phyloP scores from a whole-genome alignment of 2,888 invertebrate genomes.

The Torymus texanus region DNA sequence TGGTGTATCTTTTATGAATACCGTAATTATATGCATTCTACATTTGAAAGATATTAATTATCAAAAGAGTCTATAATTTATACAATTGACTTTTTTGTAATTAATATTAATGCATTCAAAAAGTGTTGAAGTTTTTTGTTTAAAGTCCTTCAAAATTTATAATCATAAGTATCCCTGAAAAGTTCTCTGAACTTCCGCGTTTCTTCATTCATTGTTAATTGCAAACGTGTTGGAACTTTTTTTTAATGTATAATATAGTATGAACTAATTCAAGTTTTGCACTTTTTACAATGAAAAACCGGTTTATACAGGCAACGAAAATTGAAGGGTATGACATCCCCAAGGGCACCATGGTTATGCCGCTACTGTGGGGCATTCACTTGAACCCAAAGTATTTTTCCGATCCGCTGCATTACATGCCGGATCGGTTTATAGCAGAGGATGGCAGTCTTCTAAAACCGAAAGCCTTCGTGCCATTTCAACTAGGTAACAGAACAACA shows the following conservation, averaged over 20 bases:
- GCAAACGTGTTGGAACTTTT: not conserved
- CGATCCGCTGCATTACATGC: slow-evolving; percentile 82
- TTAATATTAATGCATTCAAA: too few relatives aligned
- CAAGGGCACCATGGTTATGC: slow-evolving; percentile 84
- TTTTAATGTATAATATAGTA: too few relatives aligned
- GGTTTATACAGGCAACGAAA: slow-evolving; percentile 65
- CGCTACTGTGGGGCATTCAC: slow-evolving; percentile 88
- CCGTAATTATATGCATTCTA: too few relatives aligned
- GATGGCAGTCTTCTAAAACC: slow-evolving; percentile 81
- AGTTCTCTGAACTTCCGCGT: slow-evolving; percentile 25
- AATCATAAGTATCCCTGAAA: not conserved
- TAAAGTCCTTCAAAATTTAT: not conserved
- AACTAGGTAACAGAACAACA: slow-evolving; percentile 79
- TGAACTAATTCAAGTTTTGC: too few relatives aligned
- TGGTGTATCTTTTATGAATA: too few relatives aligned
- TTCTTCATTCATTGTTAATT: not conserved
- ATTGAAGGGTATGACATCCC: slow-evolving; percentile 82
- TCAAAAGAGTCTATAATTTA: too few relatives aligned
- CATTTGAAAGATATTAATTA: too few relatives aligned
- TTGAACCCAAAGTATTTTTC: slow-evolving; percentile 83
- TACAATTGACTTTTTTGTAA: too few relatives aligned
- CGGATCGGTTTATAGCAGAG: slow-evolving; percentile 82
- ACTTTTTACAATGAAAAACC: slow-evolving; percentile 2
- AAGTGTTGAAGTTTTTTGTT: too few relatives aligned
- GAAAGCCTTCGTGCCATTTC: slow-evolving; percentile 87